A percentile compares a stretch with the other conserved stretches of the same genome.
Evolutionary conservation across 1,140 invertebrate genomes (phyloP).

Genomic region (Nephila pilipes): DNA sequence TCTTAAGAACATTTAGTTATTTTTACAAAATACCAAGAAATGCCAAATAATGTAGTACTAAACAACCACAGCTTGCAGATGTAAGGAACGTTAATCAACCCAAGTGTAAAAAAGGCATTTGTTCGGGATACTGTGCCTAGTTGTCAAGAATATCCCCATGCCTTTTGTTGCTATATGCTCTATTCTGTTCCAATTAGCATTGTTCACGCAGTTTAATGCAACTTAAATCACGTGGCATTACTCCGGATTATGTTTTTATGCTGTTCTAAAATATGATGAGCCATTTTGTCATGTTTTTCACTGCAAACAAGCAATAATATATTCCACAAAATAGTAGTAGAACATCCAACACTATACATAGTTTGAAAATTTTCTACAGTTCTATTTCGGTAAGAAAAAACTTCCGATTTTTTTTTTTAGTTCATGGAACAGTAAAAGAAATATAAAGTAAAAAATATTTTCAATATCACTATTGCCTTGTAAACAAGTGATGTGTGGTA

Average conservation of each 20-base stretch:
- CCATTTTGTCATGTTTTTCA: not conserved
- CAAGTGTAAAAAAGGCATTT: no score
- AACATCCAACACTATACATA: conserved; percentile 5
- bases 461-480: conserved; percentile 40
- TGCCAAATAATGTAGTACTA: no score
- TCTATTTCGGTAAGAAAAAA: not conserved
- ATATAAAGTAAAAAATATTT: conserved; percentile 12
- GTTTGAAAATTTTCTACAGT: not conserved
- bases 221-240: not conserved
- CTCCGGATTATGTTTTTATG: not conserved
- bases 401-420: not conserved
- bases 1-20: no score
- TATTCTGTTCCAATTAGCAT: no score
- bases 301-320: not conserved
- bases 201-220: no score
- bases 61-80: no score
- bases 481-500: conserved; percentile 44
- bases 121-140: no score
- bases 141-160: no score
- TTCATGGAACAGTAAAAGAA: not conserved
- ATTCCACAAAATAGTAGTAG: conserved; percentile 11
- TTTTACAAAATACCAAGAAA: no score
- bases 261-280: conserved; percentile 3
- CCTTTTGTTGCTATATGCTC: no score
- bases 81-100: no score